Evolutionary conservation across 2,888 invertebrate genomes (phyloP), one percentile per base, ranked within the genome.

Genomic region (Chromoteleia sp.): DNA sequence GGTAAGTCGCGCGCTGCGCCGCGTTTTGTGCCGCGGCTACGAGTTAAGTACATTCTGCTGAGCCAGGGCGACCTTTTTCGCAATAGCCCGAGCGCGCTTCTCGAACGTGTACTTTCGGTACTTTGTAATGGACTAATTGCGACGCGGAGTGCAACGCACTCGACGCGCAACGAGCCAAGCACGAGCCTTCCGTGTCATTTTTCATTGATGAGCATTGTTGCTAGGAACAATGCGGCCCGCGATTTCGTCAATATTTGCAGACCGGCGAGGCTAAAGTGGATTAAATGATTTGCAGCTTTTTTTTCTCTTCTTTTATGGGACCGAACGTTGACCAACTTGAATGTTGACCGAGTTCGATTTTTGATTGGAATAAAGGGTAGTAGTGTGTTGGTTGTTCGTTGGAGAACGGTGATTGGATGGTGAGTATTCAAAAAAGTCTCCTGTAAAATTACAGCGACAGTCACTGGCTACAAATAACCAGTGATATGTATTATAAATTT

Each of bases 21-120:
- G 30, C 43, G 83, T 87, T 86, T 85, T 84, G 82, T 85, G 71
- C 71, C 67, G 83, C 85, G 82, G 82, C 85, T 81, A 54, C 81
- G 76, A 83, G 79, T 86, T 83, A 81, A 87, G 83, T 85, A 85
- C 83, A 65, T 76, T 76, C 76, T 59, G 41, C 68, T 36, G 45
- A 41, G 63, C 54, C 25, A n/a, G 36, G 63, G 10, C 78, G 58
- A 54, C 54, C 67, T 81, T 67, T 75, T 70, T 67, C 65, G 63
- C 65, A 70, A 71, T 41, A 17, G 59, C 65, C 56, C 43, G 50
- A 80, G 36, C 54, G 39, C 45, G 73, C 50, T 70, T 52, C 81
- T 70, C 52, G 65, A 81, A 58, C 81, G 59, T 33, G 65, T 30
- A 58, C 80, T 74, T 80, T 80, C 58, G 63, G 80, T 75, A 81